Percentiles rank a stretch among this genome's conserved stretches.
Conservation (phyloP, 2,797 vertebrate species). For the Denticeps clupeoides region DNA sequence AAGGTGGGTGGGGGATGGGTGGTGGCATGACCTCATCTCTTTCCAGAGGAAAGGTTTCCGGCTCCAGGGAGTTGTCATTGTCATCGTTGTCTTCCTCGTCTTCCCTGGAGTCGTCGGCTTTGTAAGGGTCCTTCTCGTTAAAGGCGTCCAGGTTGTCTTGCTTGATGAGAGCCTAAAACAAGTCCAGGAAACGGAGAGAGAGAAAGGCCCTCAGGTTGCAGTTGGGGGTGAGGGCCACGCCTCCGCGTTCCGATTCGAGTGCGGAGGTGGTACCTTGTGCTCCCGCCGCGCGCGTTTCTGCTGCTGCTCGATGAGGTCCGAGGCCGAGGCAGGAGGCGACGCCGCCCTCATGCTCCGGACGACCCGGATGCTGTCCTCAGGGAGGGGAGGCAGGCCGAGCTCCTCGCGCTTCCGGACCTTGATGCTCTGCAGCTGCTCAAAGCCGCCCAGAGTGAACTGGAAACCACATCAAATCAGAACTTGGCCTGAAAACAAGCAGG, state of each 20-base stretch:
- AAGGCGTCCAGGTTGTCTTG: slow-evolving; percentile 97
- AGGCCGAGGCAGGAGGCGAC: slow-evolving; percentile 88
- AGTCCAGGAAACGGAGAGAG: not conserved
- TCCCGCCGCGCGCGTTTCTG: slow-evolving; percentile 89
- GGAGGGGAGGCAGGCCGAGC: slow-evolving; percentile 79
- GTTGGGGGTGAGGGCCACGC: no score
- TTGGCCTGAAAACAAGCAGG: no score
- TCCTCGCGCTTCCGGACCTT: slow-evolving; percentile 75
- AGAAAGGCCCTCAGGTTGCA: no score
- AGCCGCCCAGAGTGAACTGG: slow-evolving; percentile 90
- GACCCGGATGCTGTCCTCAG: slow-evolving; percentile 92
- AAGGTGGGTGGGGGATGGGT: slow-evolving; percentile 74
- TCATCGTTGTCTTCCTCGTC: slow-evolving; percentile 95
- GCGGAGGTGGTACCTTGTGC: slow-evolving; percentile 67
- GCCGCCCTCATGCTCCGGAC: slow-evolving; percentile 91
- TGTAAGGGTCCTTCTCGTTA: slow-evolving; percentile 93
- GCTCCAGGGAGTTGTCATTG: slow-evolving; percentile 80
- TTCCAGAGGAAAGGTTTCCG: slow-evolving; percentile 85
- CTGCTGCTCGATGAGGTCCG: slow-evolving; percentile 94
- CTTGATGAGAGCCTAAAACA: slow-evolving; percentile 78
- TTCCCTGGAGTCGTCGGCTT: slow-evolving; percentile 83
- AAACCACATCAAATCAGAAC: no score
- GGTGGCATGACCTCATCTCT: slow-evolving; percentile 93
- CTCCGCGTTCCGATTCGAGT: no score
- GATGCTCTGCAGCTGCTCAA: slow-evolving; percentile 84